Evolutionary conservation across 2,888 invertebrate genomes (phyloP).

Genomic region (Leptopterna dolabrata): DNA sequence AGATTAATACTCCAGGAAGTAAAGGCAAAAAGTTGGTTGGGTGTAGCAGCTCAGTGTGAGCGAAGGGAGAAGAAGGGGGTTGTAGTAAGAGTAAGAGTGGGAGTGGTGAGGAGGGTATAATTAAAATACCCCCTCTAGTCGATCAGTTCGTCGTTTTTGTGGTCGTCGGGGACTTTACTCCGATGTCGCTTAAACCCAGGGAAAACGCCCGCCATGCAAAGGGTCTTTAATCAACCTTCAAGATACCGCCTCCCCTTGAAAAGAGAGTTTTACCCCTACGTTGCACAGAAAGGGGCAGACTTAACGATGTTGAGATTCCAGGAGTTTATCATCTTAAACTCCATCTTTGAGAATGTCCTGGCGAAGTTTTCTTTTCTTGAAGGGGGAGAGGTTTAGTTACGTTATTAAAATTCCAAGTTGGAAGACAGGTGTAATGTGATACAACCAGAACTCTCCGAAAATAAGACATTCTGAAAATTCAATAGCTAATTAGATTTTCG

Average conservation of each 20-base stretch:
- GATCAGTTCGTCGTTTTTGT: slow-evolving; percentile 45
- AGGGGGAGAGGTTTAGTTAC: not conserved
- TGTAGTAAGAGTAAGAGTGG: no score
- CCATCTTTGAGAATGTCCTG: not conserved
- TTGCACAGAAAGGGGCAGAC: not conserved
- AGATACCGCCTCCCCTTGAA: not conserved
- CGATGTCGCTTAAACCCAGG: not conserved
- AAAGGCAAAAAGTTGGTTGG: not conserved
- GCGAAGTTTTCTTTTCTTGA: not conserved
- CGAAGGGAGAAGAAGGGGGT: no score
- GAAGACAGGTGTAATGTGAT: not conserved
- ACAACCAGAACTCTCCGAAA: not conserved
- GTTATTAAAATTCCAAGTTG: slow-evolving; percentile 34
- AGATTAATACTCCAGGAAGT: slow-evolving; percentile 40
- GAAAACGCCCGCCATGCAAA: not conserved
- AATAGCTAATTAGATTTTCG: not conserved
- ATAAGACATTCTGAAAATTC: not conserved
- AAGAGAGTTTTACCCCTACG: not conserved
- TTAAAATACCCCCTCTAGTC: slow-evolving; percentile 38
- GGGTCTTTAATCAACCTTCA: slow-evolving; percentile 44
- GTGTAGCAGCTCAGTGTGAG: not conserved
- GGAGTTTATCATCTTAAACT: slow-evolving; percentile 31
- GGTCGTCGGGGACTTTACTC: not conserved
- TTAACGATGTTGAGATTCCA: slow-evolving; percentile 43
- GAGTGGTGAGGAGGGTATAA: slow-evolving; percentile 21